Conservation (phyloP, 2,797 vertebrate species). For the Siniperca undulata region DNA sequence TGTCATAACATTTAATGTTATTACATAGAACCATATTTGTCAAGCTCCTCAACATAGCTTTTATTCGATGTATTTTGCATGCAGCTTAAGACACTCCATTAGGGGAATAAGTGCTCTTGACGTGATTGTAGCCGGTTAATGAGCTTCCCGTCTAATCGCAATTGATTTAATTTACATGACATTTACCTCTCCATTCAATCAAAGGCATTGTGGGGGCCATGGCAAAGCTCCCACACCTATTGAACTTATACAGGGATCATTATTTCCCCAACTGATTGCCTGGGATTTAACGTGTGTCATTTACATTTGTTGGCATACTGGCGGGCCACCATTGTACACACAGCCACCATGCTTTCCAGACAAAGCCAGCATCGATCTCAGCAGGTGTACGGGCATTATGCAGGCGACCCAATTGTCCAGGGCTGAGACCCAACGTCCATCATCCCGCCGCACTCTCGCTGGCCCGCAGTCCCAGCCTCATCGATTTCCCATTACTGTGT, state of each 20-base stretch:
- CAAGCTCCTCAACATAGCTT: constrained; percentile 58
- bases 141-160: constrained; percentile 79
- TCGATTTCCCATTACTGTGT: constrained; percentile 86
- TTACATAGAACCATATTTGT: constrained; percentile 64
- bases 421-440: constrained; percentile 75
- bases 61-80: constrained; percentile 71
- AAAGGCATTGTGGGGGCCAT: constrained; percentile 43
- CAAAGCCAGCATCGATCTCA: constrained; percentile 79
- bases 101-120: constrained; percentile 78
- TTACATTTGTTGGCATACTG: constrained; percentile 56
- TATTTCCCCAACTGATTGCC: constrained; percentile 73
- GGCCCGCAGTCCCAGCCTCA: constrained; percentile 74
- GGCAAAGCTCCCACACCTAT: constrained; percentile 45
- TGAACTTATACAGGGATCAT: constrained; percentile 72
- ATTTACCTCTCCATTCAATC: constrained; percentile 80
- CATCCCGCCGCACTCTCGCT: constrained; percentile 63
- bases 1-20: constrained; percentile 66
- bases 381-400: constrained; percentile 67
- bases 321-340: constrained; percentile 47
- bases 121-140: constrained; percentile 76
- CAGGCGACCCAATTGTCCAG: constrained; percentile 76
- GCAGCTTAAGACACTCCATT: constrained; percentile 74
- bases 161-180: constrained; percentile 84
- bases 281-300: constrained; percentile 66
- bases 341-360: constrained; percentile 48